A percentile compares a stretch with the other conserved stretches of the same genome.
These are phyloP conservation scores for Caenorhabditis sinica DNA, from an alignment of 2,888 invertebrate genomes.

Conservation along the genomic window DNA sequence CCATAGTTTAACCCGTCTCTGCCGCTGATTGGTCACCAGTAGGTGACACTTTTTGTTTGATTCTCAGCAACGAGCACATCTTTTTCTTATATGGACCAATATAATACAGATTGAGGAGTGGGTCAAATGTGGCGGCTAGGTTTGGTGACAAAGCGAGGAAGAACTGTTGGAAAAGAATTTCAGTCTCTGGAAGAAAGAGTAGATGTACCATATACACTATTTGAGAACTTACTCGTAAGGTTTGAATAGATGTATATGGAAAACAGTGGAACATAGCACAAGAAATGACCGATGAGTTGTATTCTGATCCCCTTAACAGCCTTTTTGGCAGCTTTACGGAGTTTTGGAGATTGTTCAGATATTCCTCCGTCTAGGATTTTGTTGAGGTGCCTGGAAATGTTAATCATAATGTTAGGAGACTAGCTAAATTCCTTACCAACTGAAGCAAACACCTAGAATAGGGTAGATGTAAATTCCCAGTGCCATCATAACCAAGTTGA, in stretches of 20 bases:
- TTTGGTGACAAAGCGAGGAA: conserved; percentile 37
- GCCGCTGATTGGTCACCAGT: no score
- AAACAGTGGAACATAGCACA: conserved; percentile 39
- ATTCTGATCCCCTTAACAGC: conserved; percentile 26
- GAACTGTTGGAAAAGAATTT: conserved; percentile 32
- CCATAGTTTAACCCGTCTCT: no score
- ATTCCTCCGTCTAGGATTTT: neutral
- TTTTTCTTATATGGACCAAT: conserved; percentile 19
- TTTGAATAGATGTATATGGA: conserved; percentile 20
- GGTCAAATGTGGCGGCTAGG: conserved; percentile 17
- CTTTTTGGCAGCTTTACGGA: neutral
- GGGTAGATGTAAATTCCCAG: conserved; percentile 26
- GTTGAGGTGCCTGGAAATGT: conserved; percentile 1
- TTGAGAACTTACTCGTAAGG: neutral
- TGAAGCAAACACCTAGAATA: neutral
- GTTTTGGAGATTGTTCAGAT: neutral
- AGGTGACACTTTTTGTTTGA: no score
- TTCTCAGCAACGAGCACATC: neutral
- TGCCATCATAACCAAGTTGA: conserved; percentile 22
- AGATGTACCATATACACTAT: no score
- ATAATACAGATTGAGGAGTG: conserved; percentile 39
- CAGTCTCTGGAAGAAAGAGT: neutral
- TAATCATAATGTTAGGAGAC: neutral
- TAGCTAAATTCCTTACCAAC: conserved; percentile 1
- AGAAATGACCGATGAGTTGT: conserved; percentile 19